Base-by-base conservation (phyloP, 2,113 vertebrate species). In the Osmerus mordax region DNA sequence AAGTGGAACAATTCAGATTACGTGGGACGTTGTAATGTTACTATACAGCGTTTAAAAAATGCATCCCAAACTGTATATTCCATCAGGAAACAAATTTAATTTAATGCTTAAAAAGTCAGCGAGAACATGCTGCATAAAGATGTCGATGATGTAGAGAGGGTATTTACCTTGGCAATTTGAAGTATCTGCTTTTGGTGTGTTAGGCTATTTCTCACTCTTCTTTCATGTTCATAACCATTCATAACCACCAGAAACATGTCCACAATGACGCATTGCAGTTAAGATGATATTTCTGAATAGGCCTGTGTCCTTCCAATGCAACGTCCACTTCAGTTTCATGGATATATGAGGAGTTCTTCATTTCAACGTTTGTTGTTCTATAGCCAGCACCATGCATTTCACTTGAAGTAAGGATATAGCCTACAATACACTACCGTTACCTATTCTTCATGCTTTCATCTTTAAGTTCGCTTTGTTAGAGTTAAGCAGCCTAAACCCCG, bases 401-500 rank as follows among this genome's bases (percentile, higher is more conserved):
- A 36, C 32, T 36, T 36, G 41, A 47, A 47, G 41, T 12, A 47
- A 9, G 41, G 41, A 12, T 9, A 47, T 47, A 47, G 41, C 7
- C 32, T 11, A 47, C 41, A 41, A 12, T 47, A 47, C 41, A 47
- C 9, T 47, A 5, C 41, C 9, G 41, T 47, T 9, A 47, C 7
- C 9, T 47, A 47, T 21, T 29, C 65, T 69, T 54, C 59, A 64
- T 64, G 16, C 32, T 64, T 56, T 65, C 28, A 60, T 75, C 63
- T 53, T 18, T 19, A 36, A 64, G 52, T 47, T 65, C 66, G 52
- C 68, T 62, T 72, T 72, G 76, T 72, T 75, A 62, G 55, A 13
- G 64, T 55, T 56, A 12, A 47, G 41, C 58, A 71, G 69, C 32
- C 32, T 80, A 84, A 82, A 82, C 80, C 83, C 21, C 67, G 60